Conservation (phyloP, 2,888 invertebrate genomes). For the Candidula unifasciata region DNA sequence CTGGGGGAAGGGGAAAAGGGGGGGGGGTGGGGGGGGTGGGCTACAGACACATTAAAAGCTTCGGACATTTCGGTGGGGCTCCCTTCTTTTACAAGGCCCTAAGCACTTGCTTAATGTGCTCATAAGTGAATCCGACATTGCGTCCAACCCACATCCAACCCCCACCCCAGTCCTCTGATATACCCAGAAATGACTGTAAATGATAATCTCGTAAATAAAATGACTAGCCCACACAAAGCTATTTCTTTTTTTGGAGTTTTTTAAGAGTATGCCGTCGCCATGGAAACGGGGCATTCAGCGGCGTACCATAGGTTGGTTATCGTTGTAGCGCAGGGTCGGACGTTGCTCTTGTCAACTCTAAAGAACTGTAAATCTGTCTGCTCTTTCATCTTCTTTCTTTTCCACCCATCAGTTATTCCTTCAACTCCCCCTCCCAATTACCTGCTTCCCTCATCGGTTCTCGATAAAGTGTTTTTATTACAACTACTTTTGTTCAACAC, state of each 20-base stretch:
- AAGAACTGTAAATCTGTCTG: not conserved
- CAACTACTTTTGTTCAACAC: not conserved
- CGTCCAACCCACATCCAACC: no score
- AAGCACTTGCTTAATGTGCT: no score
- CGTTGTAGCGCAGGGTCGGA: not conserved
- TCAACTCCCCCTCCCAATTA: not conserved
- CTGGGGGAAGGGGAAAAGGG: no score
- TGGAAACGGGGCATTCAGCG: constrained; percentile 36
- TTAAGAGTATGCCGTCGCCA: constrained; percentile 44
- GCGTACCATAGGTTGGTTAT: not conserved
- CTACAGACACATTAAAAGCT: no score
- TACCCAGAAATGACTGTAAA: constrained; percentile 12
- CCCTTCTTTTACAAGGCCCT: no score
- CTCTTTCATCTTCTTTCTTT: not conserved
- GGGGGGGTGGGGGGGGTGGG: no score
- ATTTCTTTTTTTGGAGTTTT: no score
- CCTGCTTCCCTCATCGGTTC: not conserved
- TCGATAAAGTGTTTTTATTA: not conserved
- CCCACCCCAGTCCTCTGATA: not conserved
- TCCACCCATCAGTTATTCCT: not conserved
- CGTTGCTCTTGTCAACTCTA: not conserved
- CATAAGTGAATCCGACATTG: no score
- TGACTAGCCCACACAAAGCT: constrained; percentile 41
- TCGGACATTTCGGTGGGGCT: no score
- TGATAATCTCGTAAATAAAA: constrained; percentile 49